phyloP scores from a whole-genome alignment of 2,113 vertebrate species.

The Oenanthe oenanthe region DNA sequence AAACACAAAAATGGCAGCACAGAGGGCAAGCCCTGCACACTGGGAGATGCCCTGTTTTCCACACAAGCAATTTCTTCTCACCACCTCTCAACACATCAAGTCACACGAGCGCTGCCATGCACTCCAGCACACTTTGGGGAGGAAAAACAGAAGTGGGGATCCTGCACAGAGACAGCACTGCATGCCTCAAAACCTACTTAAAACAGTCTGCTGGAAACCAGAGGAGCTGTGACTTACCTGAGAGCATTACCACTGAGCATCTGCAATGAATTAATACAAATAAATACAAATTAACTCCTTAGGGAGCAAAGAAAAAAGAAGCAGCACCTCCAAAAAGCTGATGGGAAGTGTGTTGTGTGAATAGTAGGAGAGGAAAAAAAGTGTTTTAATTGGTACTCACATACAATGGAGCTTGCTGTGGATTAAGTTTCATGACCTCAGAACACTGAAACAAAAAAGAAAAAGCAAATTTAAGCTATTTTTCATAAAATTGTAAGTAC shows the following conservation, averaged over 20 bases:
- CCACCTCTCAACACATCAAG: not conserved
- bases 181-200: not conserved
- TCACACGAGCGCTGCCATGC: rapidly evolving
- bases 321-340: not conserved
- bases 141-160: not conserved
- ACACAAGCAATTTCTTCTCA: not conserved
- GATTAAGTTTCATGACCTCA: slow-evolving; percentile 98
- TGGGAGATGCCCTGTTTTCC: not conserved
- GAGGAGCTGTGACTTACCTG: not conserved
- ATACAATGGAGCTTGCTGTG: slow-evolving; percentile 96
- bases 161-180: not conserved
- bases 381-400: slow-evolving; percentile 82
- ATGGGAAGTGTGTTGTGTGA: not conserved
- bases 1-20: not conserved
- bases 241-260: rapidly evolving
- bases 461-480: slow-evolving; percentile 4
- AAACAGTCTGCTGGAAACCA: not conserved
- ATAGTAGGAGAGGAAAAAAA: not conserved
- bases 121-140: rapidly evolving
- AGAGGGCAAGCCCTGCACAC: not conserved
- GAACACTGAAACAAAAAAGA: slow-evolving; percentile 82
- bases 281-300: not conserved
- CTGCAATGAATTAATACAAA: not conserved
- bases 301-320: not conserved
- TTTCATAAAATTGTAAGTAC: not conserved